phyloP scores from a whole-genome alignment of 2,797 vertebrate species.

The Bovichtus diacanthus region DNA sequence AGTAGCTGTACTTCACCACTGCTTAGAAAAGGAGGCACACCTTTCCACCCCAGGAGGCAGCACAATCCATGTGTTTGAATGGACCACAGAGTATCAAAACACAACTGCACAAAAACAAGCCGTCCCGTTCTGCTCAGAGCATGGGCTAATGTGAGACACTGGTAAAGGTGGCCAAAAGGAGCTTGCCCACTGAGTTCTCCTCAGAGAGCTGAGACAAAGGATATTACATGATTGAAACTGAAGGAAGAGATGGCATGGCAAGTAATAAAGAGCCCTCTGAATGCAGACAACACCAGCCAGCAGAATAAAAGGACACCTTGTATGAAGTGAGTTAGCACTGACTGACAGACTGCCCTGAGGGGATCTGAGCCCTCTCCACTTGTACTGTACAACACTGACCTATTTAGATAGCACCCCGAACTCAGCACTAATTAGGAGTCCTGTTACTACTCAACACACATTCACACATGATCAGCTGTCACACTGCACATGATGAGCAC shows the following conservation, averaged over 20 bases:
- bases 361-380: constrained; percentile 59
- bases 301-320: constrained; percentile 73
- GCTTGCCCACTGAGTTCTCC: constrained; percentile 34
- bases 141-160: constrained; percentile 28
- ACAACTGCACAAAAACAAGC: constrained; percentile 55
- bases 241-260: constrained; percentile 54
- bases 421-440: constrained; percentile 60
- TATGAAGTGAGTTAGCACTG: constrained; percentile 68
- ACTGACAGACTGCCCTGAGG: constrained; percentile 67
- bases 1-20: constrained; percentile 36
- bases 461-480: constrained; percentile 41
- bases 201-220: constrained; percentile 52
- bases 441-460: constrained; percentile 42
- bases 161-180: constrained; percentile 47
- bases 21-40: constrained; percentile 34
- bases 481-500: constrained; percentile 22
- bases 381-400: constrained; percentile 72
- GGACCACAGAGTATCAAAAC: constrained; percentile 52
- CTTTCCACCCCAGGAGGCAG: constrained; percentile 28
- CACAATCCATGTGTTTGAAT: constrained; percentile 32
- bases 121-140: constrained; percentile 37
- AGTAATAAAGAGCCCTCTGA: constrained; percentile 66
- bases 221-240: constrained; percentile 39
- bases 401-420: constrained; percentile 58
- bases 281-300: constrained; percentile 59